These are phyloP conservation scores for Marcusenius ussheri DNA, from an alignment of 2,113 vertebrate species.

Conservation along the genomic window DNA sequence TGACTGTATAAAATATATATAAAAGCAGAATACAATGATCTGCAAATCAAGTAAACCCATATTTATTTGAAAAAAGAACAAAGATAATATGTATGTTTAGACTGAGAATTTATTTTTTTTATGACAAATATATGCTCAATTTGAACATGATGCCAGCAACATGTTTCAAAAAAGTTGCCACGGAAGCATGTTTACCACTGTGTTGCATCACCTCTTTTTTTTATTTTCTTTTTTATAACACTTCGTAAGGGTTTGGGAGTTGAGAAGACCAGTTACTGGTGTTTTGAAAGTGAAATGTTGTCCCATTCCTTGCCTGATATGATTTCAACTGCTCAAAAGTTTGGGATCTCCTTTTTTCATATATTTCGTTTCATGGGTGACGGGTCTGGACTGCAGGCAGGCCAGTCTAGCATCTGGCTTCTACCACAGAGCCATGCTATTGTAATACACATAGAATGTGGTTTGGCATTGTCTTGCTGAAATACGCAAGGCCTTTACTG, in stretches of 20 bases:
- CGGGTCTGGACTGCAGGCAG: not conserved
- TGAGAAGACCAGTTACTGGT: not conserved
- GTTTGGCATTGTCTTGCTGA: not conserved
- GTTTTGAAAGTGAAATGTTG: not conserved
- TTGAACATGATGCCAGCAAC: not conserved
- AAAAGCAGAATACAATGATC: not conserved
- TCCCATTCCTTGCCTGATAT: not conserved
- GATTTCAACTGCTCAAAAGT: not conserved
- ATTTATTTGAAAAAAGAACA: not conserved
- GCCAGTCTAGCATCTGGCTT: not conserved
- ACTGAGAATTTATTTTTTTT: not conserved
- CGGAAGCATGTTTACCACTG: not conserved
- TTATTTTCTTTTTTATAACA: not conserved
- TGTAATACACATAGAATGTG: not conserved
- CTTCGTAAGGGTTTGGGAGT: not conserved
- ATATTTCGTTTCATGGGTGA: not conserved
- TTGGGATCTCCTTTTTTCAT: not conserved
- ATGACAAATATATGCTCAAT: not conserved
- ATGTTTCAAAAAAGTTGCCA: not conserved
- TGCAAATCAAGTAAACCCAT: not conserved
- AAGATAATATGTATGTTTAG: not conserved
- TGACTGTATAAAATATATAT: not conserved
- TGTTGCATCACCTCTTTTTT: not conserved
- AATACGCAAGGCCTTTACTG: not conserved
- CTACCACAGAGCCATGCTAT: not conserved